A percentile compares a stretch with the other conserved stretches of the same genome.
Conservation (phyloP, 2,113 vertebrate genomes). For the Fulmarus glacialis region DNA sequence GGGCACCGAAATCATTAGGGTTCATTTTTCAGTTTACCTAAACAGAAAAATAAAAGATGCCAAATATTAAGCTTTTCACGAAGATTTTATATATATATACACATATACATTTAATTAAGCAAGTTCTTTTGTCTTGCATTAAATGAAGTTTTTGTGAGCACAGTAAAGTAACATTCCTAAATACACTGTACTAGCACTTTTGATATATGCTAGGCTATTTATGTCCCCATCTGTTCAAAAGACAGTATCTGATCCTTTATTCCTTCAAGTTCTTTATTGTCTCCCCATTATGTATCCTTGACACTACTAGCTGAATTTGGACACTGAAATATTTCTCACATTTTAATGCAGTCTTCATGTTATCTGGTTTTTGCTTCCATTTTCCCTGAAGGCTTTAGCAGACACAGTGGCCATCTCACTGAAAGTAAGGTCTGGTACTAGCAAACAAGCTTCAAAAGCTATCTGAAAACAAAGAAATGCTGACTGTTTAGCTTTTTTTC, state of each 20-base stretch:
- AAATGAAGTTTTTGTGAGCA: slow-evolving; percentile 30
- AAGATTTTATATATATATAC: slow-evolving; percentile 27
- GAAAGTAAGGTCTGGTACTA: not conserved
- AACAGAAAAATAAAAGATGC: slow-evolving; percentile 40
- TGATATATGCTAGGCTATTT: slow-evolving; percentile 52
- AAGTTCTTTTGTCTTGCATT: not conserved
- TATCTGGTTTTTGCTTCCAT: not conserved
- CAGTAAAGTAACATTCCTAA: slow-evolving; percentile 28
- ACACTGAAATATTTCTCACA: slow-evolving; percentile 17
- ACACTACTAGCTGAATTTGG: not conserved
- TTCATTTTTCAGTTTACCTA: slow-evolving; percentile 32
- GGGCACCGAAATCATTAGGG: not conserved
- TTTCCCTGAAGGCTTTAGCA: not conserved
- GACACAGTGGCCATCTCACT: not conserved
- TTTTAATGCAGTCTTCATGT: not conserved
- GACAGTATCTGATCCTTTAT: not conserved
- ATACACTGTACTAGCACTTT: slow-evolving; percentile 14
- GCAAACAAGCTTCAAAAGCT: not conserved
- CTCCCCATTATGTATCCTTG: not conserved
- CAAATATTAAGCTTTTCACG: slow-evolving; percentile 44
- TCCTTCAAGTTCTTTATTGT: slow-evolving; percentile 14
- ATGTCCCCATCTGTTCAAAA: slow-evolving; percentile 44
- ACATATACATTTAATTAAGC: not conserved
- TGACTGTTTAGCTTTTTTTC: not conserved
- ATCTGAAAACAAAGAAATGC: not conserved